phyloP scores from a whole-genome alignment of 1,140 invertebrate species.

The Listronotus oregonensis region DNA sequence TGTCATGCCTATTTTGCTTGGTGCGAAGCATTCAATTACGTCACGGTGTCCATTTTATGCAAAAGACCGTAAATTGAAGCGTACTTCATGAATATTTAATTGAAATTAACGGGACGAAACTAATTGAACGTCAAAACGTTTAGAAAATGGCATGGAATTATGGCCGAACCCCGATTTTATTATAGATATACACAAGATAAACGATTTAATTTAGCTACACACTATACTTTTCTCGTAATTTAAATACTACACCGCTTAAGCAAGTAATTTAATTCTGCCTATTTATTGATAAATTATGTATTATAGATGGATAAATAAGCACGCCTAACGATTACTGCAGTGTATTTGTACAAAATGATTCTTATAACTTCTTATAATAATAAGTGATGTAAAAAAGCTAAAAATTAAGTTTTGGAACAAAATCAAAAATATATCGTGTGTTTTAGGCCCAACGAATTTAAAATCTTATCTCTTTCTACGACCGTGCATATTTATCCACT shows the following conservation, averaged over 20 bases:
- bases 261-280: not conserved
- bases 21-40: constrained; percentile 27
- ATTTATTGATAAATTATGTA: not conserved
- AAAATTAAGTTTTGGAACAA: too few relatives aligned
- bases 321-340: too few relatives aligned
- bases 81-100: constrained; percentile 33
- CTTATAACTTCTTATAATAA: too few relatives aligned
- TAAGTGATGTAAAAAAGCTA: too few relatives aligned
- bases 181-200: constrained; percentile 19
- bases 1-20: constrained; percentile 24
- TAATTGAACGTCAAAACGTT: constrained; percentile 33
- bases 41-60: constrained; percentile 21
- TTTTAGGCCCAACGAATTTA: too few relatives aligned
- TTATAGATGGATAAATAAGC: too few relatives aligned
- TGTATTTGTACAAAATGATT: too few relatives aligned
- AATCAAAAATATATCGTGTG: too few relatives aligned
- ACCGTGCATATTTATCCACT: too few relatives aligned
- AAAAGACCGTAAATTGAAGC: constrained; percentile 23
- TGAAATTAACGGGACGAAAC: constrained; percentile 34
- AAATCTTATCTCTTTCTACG: too few relatives aligned
- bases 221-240: constrained; percentile 7
- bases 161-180: constrained; percentile 16
- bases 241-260: not conserved
- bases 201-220: constrained; percentile 14
- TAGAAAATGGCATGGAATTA: constrained; percentile 18